Conservation (phyloP, 2,888 invertebrate species). For the Epistrophe eligans region DNA sequence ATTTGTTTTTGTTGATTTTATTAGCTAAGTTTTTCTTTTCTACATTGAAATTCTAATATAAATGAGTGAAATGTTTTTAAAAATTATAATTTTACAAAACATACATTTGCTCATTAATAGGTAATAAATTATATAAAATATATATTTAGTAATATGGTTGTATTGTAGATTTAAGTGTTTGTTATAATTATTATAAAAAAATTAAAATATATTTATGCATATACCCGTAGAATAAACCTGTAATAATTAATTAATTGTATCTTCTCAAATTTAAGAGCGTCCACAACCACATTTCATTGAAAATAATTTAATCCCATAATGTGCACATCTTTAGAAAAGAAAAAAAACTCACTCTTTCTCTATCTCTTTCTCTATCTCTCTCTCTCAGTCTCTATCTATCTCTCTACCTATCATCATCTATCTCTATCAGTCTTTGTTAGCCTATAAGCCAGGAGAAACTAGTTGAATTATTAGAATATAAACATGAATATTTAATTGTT, state of each 20-base stretch:
- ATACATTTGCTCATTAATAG: slow-evolving; percentile 67
- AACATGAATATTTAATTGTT: slow-evolving; percentile 69
- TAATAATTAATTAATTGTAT: slow-evolving; percentile 58
- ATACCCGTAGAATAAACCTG: slow-evolving; percentile 71
- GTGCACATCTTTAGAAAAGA: slow-evolving; percentile 52
- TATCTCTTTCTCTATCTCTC: slow-evolving; percentile 19
- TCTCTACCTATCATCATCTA: slow-evolving; percentile 42
- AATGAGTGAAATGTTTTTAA: slow-evolving; percentile 68
- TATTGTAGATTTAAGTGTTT: slow-evolving; percentile 75
- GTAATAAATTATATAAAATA: slow-evolving; percentile 74
- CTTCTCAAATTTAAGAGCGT: slow-evolving; percentile 71
- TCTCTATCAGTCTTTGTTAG: slow-evolving; percentile 52
- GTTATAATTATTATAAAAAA: slow-evolving; percentile 66
- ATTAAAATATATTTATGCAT: slow-evolving; percentile 71
- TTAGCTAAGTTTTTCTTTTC: slow-evolving; percentile 58
- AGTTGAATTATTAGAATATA: slow-evolving; percentile 72
- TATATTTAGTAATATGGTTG: slow-evolving; percentile 76
- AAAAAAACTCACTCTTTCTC: slow-evolving; percentile 1
- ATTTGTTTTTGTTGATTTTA: slow-evolving; percentile 33
- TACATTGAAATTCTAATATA: slow-evolving; percentile 45
- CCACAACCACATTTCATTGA: slow-evolving; percentile 71
- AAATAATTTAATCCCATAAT: slow-evolving; percentile 62
- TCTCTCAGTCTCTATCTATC: slow-evolving; percentile 7
- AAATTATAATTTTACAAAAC: slow-evolving; percentile 62
- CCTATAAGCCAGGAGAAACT: slow-evolving; percentile 59